A percentile compares a stretch with the other conserved stretches of the same genome.
These are phyloP conservation scores for Brachionus sp. DNA, from an alignment of 1,140 invertebrate genomes.

Conservation along the genomic window DNA sequence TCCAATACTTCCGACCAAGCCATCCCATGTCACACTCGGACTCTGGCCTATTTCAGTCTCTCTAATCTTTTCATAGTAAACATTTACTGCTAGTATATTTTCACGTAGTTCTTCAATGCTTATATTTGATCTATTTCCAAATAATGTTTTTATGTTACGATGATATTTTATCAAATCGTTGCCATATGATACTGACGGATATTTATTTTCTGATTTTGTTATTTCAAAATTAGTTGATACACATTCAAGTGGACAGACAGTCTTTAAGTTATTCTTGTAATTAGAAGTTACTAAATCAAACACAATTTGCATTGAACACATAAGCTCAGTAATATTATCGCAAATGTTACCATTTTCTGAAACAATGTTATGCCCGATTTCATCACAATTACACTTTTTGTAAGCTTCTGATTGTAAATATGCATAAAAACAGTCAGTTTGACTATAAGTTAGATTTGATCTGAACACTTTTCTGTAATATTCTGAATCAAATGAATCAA, in stretches of 20 bases:
- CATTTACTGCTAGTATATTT: not conserved
- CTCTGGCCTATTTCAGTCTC: not conserved
- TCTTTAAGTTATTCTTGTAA: not conserved
- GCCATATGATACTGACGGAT: not conserved
- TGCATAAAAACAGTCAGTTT: not conserved
- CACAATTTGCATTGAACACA: not conserved
- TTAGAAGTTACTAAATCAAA: too few relatives aligned
- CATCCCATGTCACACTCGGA: not conserved
- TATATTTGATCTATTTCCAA: not conserved
- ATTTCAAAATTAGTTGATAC: not conserved
- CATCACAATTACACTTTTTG: not conserved
- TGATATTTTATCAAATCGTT: not conserved
- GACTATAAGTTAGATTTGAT: not conserved
- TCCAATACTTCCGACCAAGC: not conserved
- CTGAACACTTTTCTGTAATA: not conserved
- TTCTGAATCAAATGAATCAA: not conserved
- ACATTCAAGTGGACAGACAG: not conserved
- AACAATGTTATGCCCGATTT: not conserved
- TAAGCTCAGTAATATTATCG: not conserved
- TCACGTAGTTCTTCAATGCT: not conserved
- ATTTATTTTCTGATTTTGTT: not conserved
- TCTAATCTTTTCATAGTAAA: slow-evolving; percentile 17
- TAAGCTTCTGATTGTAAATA: not conserved
- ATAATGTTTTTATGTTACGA: not conserved
- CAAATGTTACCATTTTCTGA: not conserved